Percentiles rank a stretch among this genome's conserved stretches.
Evolutionary conservation across 1,140 invertebrate genomes (phyloP).

Genomic region (Oppia nitens): DNA sequence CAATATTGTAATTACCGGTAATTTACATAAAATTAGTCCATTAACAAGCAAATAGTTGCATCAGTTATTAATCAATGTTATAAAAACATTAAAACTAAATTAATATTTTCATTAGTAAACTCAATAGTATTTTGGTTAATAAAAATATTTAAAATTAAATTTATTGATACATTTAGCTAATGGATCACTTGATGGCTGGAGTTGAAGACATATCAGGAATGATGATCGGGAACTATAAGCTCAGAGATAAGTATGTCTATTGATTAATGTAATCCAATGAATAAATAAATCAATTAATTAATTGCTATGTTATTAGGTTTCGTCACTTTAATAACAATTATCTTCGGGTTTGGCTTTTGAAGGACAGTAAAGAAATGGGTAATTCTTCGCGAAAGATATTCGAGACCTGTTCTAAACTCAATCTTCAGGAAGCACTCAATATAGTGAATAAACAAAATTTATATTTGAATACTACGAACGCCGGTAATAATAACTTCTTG

Average conservation of each 20-base stretch:
- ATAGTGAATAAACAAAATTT: conserved; percentile 44
- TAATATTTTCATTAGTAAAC: background rate
- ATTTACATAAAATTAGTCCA: no score
- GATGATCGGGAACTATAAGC: conserved; percentile 81
- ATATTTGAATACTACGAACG: background rate
- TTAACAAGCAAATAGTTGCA: no score
- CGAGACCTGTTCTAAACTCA: conserved; percentile 80
- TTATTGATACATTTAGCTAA: conserved; percentile 46
- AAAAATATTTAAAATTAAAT: background rate
- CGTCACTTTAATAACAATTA: conserved; percentile 86
- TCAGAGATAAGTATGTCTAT: conserved; percentile 59
- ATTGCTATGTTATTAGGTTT: conserved; percentile 40
- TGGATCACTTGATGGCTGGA: conserved; percentile 91
- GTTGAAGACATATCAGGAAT: conserved; percentile 85
- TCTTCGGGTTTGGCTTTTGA: conserved; percentile 65
- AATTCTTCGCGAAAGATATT: conserved; percentile 57
- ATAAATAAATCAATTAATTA: background rate
- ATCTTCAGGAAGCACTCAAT: conserved; percentile 80
- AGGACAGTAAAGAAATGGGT: conserved; percentile 64
- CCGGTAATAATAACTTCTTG: conserved; percentile 33
- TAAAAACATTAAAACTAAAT: no score
- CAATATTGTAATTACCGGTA: no score
- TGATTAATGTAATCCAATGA: conserved; percentile 4
- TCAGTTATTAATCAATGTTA: no score
- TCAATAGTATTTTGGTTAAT: background rate